Base-by-base conservation (phyloP, 2,888 invertebrate genomes). In the Leucophenga maculata region DNA sequence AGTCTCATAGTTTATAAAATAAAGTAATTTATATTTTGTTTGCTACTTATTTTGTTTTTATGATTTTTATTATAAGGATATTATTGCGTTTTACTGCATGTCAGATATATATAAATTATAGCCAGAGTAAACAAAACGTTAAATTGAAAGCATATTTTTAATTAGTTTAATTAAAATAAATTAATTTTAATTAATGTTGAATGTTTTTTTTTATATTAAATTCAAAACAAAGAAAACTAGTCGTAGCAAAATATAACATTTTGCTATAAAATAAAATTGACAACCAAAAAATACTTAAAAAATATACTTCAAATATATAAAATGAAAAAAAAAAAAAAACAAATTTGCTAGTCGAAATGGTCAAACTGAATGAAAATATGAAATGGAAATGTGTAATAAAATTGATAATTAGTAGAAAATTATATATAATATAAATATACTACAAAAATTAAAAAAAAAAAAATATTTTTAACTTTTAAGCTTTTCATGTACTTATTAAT, bases 321-420 rank as follows among this genome's bases (percentile, higher is more conserved):
- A 54, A 44, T 57, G 13, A 20, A 20, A 48, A 67, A 59, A 13
- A 22, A 13, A 54, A 48, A 16, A 39, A 67, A 72, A 73, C 60
- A 68, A 67, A 67, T 67, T 68, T 67, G 50, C 77, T 80, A 79
- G 79, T 79, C 79, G 79, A 74, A 76, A 76, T 75, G 72, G 79
- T 79, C 79, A 79, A 74, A 76, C 75, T 75, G 72, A 73, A 70
- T 65, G 73, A 46, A 50, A 72, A 64, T 50, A 66, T 67, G 71
- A 69, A 60, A 60, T 16, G 16, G 60, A 18, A 26, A 71, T 66
- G 64, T 69, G 65, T 57, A 69, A 71, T 69, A 73, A 65, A 55
- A 73, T 60, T 39, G 60, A 68, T 68, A 68, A 69, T 65, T 70
- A 66, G 66, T 72, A 65, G 67, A 74, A 70, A 67, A 65, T 62